Evolutionary conservation across 2,113 vertebrate species (phyloP).

Genomic region (Antechinus flavipes): DNA sequence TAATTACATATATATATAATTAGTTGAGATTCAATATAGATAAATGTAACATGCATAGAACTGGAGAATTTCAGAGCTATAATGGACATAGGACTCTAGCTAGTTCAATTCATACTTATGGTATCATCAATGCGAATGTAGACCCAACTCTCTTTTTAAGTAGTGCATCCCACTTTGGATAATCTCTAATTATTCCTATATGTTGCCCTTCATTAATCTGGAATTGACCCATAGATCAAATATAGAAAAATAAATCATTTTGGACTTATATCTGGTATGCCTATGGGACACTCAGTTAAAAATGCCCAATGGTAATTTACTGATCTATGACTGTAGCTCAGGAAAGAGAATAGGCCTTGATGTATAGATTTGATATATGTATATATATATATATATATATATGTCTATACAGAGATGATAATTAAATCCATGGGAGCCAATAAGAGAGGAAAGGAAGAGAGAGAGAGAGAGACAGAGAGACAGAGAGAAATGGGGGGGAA

Average conservation of each 20-base stretch:
- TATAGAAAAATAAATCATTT: not conserved
- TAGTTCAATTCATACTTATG: not conserved
- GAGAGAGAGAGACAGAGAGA: not conserved
- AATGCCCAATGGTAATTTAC: not conserved
- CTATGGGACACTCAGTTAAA: not conserved
- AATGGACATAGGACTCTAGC: not conserved
- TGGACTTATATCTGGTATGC: not conserved
- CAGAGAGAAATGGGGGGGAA: not conserved
- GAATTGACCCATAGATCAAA: not conserved
- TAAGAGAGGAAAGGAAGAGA: not conserved
- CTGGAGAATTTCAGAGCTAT: not conserved
- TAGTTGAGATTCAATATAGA: not conserved
- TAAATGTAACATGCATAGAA: not conserved
- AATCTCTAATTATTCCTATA: not conserved
- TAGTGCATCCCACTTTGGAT: not conserved
- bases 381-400: no score
- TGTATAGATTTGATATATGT: not conserved
- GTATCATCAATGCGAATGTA: not conserved
- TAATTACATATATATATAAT: not conserved
- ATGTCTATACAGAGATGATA: not conserved
- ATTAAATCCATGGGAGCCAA: not conserved
- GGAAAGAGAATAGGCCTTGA: not conserved
- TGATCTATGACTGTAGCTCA: not conserved
- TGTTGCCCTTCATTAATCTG: no score
- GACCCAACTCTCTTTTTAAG: not conserved